phyloP scores from a whole-genome alignment of 2,888 invertebrate genomes.

The Perizoma flavofasciatum region DNA sequence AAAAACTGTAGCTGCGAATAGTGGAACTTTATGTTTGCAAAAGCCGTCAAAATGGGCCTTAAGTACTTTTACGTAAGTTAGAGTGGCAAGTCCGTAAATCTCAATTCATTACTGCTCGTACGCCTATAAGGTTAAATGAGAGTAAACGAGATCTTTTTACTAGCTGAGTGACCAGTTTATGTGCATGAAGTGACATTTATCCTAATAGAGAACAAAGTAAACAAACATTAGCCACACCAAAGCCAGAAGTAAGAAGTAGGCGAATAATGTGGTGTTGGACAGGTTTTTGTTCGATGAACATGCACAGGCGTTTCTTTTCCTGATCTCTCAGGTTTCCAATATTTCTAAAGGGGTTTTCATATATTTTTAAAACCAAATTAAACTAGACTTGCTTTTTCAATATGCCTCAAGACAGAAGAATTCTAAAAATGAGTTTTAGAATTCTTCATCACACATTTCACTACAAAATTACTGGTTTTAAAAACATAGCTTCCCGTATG shows the following conservation, averaged over 20 bases:
- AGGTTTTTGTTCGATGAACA: conserved; percentile 24
- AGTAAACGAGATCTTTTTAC: conserved; percentile 60
- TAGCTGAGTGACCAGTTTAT: conserved; percentile 68
- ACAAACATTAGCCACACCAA: conserved; percentile 31
- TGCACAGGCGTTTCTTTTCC: too few relatives aligned
- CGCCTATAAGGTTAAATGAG: conserved; percentile 63
- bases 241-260: conserved; percentile 29
- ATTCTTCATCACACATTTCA: background rate
- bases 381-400: too few relatives aligned
- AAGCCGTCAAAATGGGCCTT: conserved; percentile 18
- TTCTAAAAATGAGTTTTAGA: background rate
- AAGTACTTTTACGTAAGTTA: conserved; percentile 39
- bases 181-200: conserved; percentile 68
- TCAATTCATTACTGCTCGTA: conserved; percentile 48
- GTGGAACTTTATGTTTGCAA: conserved; percentile 3
- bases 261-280: conserved; percentile 28
- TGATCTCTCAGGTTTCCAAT: conserved; percentile 12
- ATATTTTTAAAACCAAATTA: background rate
- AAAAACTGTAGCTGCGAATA: background rate
- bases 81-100: conserved; percentile 49
- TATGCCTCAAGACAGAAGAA: too few relatives aligned
- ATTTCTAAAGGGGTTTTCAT: conserved; percentile 18
- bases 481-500: conserved; percentile 2
- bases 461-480: background rate
- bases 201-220: conserved; percentile 52